Conservation (phyloP, 92 coral and sea anemone genomes). For the Nematostella vectensis region DNA sequence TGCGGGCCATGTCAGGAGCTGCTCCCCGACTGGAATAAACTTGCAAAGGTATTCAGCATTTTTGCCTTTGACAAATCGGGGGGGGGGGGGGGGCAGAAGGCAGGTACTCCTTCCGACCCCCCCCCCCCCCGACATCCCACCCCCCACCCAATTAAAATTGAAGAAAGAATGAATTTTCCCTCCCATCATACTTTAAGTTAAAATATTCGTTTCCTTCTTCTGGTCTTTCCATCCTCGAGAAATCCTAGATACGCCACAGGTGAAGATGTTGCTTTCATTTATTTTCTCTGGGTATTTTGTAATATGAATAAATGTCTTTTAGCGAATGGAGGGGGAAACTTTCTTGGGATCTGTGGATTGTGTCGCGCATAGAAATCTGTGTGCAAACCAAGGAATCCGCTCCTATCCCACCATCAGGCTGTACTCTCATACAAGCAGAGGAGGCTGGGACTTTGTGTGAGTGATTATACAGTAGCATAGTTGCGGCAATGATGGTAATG, state of each 20-base stretch:
- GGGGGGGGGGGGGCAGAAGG: not conserved
- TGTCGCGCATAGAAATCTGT: slow-evolving; percentile 63
- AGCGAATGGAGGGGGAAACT: slow-evolving; percentile 86
- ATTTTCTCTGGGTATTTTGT: too few relatives aligned
- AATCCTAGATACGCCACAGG: too few relatives aligned
- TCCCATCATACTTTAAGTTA: too few relatives aligned
- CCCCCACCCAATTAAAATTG: too few relatives aligned
- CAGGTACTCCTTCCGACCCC: not conserved
- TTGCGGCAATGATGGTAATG: too few relatives aligned
- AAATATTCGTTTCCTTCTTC: too few relatives aligned
- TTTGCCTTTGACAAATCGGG: not conserved
- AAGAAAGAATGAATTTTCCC: too few relatives aligned
- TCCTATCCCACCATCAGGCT: slow-evolving; percentile 86
- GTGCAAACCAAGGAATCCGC: slow-evolving; percentile 69
- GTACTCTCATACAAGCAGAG: slow-evolving; percentile 70
- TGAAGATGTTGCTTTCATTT: too few relatives aligned
- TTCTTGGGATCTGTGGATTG: slow-evolving; percentile 90
- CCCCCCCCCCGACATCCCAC: too few relatives aligned
- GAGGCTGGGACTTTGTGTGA: slow-evolving; percentile 67
- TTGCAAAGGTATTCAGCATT: slow-evolving; percentile 81
- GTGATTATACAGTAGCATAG: too few relatives aligned
- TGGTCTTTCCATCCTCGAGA: too few relatives aligned
- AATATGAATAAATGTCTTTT: too few relatives aligned
- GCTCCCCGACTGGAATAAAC: slow-evolving; percentile 93
- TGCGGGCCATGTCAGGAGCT: slow-evolving; percentile 97